Conservation (phyloP, 2,888 invertebrate species). For the Hetaerina titia region DNA sequence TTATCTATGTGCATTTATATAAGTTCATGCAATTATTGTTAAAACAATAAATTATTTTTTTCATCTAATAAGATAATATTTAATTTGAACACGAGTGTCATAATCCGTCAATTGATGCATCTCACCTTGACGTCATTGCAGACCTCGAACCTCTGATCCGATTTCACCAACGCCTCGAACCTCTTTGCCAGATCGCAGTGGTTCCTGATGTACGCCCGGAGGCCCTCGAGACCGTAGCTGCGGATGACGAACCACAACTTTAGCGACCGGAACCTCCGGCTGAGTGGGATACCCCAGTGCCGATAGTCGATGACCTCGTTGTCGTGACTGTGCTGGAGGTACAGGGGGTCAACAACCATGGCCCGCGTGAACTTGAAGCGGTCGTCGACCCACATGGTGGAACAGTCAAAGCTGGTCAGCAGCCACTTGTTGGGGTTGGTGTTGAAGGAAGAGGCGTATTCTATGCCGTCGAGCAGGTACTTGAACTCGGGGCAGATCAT, state of each 20-base stretch:
- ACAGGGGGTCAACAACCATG: slow-evolving; percentile 91
- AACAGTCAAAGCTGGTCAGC: slow-evolving; percentile 91
- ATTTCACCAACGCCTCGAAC: slow-evolving; percentile 84
- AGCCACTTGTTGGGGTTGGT: slow-evolving; percentile 94
- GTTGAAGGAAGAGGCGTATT: slow-evolving; percentile 91
- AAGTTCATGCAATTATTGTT: too few species aligned
- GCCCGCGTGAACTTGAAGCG: slow-evolving; percentile 88
- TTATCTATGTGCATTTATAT: too few species aligned
- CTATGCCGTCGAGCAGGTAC: slow-evolving; percentile 82
- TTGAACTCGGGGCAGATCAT: slow-evolving; percentile 92
- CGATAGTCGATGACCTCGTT: slow-evolving; percentile 85
- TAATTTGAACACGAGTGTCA: too few species aligned
- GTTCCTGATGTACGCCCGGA: slow-evolving; percentile 91
- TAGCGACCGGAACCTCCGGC: slow-evolving; percentile 89
- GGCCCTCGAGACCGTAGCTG: slow-evolving; percentile 88
- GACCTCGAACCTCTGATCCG: slow-evolving; percentile 87
- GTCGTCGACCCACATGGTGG: slow-evolving; percentile 90
- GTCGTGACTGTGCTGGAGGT: slow-evolving; percentile 89
- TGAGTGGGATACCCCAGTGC: slow-evolving; percentile 93
- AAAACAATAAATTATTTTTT: too few species aligned
- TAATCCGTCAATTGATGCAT: too few species aligned
- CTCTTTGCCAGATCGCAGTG: slow-evolving; percentile 88
- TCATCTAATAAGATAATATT: too few species aligned
- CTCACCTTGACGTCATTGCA: slow-evolving; percentile 83
- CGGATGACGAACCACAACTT: slow-evolving; percentile 94